These are phyloP conservation scores for Dendronephthya gigantea DNA, from an alignment of 64 coral and sea anemone genomes.

Conservation along the genomic window DNA sequence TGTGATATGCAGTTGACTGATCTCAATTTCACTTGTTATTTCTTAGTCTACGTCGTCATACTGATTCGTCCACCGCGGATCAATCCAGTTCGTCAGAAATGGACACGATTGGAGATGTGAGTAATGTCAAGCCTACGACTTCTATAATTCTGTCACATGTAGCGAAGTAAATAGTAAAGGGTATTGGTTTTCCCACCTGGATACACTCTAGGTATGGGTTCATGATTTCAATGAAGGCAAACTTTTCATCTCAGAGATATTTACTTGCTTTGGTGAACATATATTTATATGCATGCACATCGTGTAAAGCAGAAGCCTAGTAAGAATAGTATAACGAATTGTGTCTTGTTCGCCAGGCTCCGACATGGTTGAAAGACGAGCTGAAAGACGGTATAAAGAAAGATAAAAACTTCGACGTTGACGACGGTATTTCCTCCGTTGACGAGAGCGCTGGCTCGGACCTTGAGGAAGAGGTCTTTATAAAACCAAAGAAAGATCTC, in stretches of 20 bases:
- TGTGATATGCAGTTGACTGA: too few species aligned
- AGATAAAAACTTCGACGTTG: slow-evolving; percentile 54
- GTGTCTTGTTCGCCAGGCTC: slow-evolving; percentile 38
- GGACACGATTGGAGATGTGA: slow-evolving; percentile 88
- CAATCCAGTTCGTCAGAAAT: slow-evolving; percentile 95
- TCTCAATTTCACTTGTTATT: too few species aligned
- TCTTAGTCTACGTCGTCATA: slow-evolving; percentile 43
- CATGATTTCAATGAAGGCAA: too few species aligned
- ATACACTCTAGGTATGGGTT: too few species aligned
- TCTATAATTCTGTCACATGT: too few species aligned
- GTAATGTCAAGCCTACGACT: neutral
- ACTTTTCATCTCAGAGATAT: neutral
- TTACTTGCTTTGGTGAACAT: neutral
- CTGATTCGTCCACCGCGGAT: slow-evolving; percentile 20
- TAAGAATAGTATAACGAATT: too few species aligned
- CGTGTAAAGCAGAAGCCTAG: too few species aligned
- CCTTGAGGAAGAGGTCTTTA: neutral
- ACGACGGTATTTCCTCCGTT: slow-evolving; percentile 10
- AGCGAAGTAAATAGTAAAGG: too few species aligned
- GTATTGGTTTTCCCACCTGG: too few species aligned
- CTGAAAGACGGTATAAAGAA: slow-evolving; percentile 67
- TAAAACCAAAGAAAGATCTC: slow-evolving; percentile 14
- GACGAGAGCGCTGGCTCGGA: slow-evolving; percentile 14
- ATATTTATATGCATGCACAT: too few species aligned
- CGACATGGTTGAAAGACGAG: slow-evolving; percentile 85